Evolutionary conservation across 2,113 vertebrate genomes (phyloP).

Genomic region (Ciconia maguari): DNA sequence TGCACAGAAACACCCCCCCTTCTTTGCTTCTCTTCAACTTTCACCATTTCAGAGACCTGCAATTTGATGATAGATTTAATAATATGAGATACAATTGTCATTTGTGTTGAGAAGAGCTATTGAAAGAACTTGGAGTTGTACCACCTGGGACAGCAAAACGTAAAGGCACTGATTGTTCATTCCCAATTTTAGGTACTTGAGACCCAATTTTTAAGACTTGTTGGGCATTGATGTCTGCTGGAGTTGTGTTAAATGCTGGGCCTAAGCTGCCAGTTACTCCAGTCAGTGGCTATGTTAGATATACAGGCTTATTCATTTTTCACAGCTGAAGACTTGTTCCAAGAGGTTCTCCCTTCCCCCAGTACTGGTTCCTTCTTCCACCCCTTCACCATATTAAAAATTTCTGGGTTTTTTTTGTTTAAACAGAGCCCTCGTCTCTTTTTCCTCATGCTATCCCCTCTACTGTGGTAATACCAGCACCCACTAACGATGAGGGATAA

Average conservation of each 20-base stretch:
- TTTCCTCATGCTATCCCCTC: not conserved
- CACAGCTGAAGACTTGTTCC: not conserved
- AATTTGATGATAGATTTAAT: constrained; percentile 57
- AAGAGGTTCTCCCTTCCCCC: not conserved
- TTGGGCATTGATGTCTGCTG: not conserved
- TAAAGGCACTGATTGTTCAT: not conserved
- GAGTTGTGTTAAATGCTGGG: not conserved
- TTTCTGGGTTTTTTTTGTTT: not conserved
- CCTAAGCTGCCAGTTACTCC: not conserved
- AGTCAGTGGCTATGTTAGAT: not conserved
- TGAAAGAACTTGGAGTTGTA: not conserved
- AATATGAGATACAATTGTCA: not conserved
- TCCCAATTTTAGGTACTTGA: not conserved
- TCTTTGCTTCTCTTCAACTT: not conserved
- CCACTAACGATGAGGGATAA: too few species aligned
- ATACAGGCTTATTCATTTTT: not conserved
- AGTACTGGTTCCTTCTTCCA: not conserved
- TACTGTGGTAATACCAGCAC: not conserved
- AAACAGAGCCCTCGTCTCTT: not conserved
- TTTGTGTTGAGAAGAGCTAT: constrained; percentile 15
- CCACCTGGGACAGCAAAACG: constrained; percentile 9
- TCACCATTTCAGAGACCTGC: not conserved
- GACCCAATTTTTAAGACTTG: not conserved
- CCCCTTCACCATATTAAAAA: not conserved
- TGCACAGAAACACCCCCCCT: not conserved